Conservation (phyloP, 2,888 invertebrate species). For the Calameuta idolon region DNA sequence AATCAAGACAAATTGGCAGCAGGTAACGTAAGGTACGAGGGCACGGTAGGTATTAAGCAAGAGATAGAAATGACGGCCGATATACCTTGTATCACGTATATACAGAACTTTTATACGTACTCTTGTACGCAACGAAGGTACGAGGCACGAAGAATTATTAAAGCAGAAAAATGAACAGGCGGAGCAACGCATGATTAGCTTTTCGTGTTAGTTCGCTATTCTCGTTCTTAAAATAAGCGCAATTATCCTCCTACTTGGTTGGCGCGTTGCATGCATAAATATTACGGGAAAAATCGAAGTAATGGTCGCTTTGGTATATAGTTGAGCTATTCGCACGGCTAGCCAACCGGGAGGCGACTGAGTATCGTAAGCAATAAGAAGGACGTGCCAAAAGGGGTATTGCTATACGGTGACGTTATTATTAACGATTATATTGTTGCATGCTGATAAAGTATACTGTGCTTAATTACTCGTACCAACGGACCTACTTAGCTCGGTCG, state of each 20-base stretch:
- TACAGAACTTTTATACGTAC: background rate
- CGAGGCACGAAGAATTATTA: slow-evolving; percentile 29
- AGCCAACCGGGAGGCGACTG: background rate
- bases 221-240: slow-evolving; percentile 41
- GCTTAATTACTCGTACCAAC: slow-evolving; percentile 35
- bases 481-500: slow-evolving; percentile 26
- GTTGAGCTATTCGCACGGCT: background rate
- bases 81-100: background rate
- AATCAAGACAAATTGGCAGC: slow-evolving; percentile 43
- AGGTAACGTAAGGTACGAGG: slow-evolving; percentile 15
- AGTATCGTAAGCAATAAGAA: slow-evolving; percentile 19
- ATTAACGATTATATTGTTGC: slow-evolving; percentile 52
- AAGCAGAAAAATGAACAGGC: slow-evolving; percentile 30
- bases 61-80: background rate
- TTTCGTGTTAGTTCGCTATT: slow-evolving; percentile 40
- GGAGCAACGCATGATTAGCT: slow-evolving; percentile 52
- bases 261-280: slow-evolving; percentile 10
- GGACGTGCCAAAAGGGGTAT: slow-evolving; percentile 45
- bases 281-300: background rate
- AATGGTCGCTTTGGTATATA: background rate
- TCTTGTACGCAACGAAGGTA: background rate
- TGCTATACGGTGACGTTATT: slow-evolving; percentile 41
- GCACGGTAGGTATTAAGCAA: background rate
- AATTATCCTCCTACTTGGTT: slow-evolving; percentile 49
- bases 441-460: slow-evolving; percentile 49